Evolutionary conservation across 1,140 invertebrate species (phyloP).

Genomic region (Drosophila bipectinata): DNA sequence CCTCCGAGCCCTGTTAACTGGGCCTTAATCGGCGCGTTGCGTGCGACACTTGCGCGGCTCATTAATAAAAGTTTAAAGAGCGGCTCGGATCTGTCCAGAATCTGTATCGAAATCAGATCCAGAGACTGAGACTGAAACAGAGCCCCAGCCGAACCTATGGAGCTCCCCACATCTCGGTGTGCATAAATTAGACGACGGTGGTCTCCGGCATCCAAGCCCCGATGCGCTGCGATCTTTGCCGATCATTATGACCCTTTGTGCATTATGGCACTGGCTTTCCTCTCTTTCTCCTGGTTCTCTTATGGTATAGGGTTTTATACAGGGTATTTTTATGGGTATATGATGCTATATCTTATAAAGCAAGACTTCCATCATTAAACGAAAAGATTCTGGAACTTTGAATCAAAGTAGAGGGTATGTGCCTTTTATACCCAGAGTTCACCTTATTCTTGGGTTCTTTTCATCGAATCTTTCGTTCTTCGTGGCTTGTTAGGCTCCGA

Average conservation of each 20-base stretch:
- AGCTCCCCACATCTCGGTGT: constrained; percentile 58
- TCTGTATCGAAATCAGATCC: constrained; percentile 5
- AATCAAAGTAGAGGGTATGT: constrained; percentile 10
- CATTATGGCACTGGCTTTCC: constrained; percentile 41
- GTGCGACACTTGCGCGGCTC: constrained; percentile 77
- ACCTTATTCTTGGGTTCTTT: constrained; percentile 17
- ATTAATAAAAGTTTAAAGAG: constrained; percentile 78
- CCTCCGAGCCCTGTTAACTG: constrained; percentile 69
- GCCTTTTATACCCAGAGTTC: not conserved
- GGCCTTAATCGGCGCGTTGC: constrained; percentile 79
- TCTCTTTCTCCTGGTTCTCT: constrained; percentile 15
- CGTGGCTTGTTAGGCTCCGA: constrained; percentile 66
- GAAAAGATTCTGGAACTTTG: not conserved
- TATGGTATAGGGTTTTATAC: not conserved
- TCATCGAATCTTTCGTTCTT: constrained; percentile 40
- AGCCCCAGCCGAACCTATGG: constrained; percentile 2
- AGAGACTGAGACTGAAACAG: constrained; percentile 14
- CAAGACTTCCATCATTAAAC: no score
- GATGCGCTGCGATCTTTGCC: constrained; percentile 56
- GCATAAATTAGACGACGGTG: constrained; percentile 80
- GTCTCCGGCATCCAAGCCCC: constrained; percentile 41
- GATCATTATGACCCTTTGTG: constrained; percentile 75
- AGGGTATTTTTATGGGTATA: constrained; percentile 5
- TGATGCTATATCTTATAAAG: no score
- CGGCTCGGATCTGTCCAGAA: constrained; percentile 23